Evolutionary conservation across 2,888 invertebrate genomes (phyloP).

Genomic region (Dolichomitus sp.): DNA sequence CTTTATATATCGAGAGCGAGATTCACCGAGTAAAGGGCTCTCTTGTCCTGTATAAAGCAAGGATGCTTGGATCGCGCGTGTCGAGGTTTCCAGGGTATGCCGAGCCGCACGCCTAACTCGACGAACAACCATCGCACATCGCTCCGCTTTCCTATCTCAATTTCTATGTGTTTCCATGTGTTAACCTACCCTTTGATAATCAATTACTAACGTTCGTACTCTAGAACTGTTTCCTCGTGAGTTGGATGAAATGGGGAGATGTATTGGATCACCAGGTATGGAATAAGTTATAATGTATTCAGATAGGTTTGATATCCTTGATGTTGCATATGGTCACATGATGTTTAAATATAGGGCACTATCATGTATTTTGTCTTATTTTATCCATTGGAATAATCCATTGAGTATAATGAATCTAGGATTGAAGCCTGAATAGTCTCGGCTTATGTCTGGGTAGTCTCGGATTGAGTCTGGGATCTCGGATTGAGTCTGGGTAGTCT

Average conservation of each 20-base stretch:
- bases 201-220: background rate
- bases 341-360: too few relatives aligned
- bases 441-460: too few relatives aligned
- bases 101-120: background rate
- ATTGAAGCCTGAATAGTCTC: too few relatives aligned
- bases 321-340: background rate
- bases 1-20: conserved; percentile 23
- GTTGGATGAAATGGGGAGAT: background rate
- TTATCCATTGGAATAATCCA: background rate
- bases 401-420: too few relatives aligned
- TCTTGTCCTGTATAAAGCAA: conserved; percentile 24
- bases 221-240: background rate
- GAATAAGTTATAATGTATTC: background rate
- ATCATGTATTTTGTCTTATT: background rate
- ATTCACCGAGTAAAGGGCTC: background rate
- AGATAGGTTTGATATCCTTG: background rate
- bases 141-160: background rate
- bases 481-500: too few relatives aligned
- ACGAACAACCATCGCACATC: background rate
- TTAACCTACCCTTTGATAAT: background rate
- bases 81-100: conserved; percentile 13
- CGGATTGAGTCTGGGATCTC: too few relatives aligned
- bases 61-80: conserved; percentile 21
- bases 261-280: background rate
- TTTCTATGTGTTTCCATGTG: conserved; percentile 13